Percentiles rank a stretch among this genome's conserved stretches.
phyloP scores from a whole-genome alignment of 2,888 invertebrate species.

The Drosophila yooni region DNA sequence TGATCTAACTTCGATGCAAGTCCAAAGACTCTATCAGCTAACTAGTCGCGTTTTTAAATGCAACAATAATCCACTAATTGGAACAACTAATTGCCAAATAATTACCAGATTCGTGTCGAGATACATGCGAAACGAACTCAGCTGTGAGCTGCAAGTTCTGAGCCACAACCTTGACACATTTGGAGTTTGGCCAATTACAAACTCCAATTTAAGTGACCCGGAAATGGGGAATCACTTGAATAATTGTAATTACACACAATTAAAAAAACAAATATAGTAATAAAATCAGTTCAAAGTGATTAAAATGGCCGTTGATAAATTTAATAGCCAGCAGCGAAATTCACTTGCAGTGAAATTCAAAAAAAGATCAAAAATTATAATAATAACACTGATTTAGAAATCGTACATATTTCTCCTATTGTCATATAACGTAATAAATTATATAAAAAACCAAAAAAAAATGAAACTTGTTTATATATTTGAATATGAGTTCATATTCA shows the following conservation, averaged over 20 bases:
- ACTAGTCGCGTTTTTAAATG: neutral
- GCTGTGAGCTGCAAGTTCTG: constrained; percentile 4
- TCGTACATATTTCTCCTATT: constrained; percentile 2
- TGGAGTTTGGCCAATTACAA: constrained; percentile 32
- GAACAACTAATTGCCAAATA: constrained; percentile 49
- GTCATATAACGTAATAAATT: constrained; percentile 12
- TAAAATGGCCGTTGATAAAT: constrained; percentile 17
- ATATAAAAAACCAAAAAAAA: constrained; percentile 8
- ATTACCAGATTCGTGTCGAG: constrained; percentile 36
- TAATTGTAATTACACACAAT: constrained; percentile 20
- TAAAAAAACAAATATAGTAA: neutral
- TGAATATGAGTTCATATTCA: constrained; percentile 11
- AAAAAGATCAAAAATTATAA: constrained; percentile 15
- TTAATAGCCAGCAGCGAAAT: constrained; percentile 10
- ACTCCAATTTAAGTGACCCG: constrained; percentile 35
- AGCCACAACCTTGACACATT: constrained; percentile 46
- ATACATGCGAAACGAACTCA: constrained; percentile 11
- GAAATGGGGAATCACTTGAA: constrained; percentile 31
- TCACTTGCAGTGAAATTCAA: neutral
- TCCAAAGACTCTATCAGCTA: neutral
- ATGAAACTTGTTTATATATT: constrained; percentile 26
- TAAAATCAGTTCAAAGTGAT: constrained; percentile 1
- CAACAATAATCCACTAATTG: constrained; percentile 19
- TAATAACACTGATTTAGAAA: constrained; percentile 17
- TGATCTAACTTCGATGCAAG: neutral